A percentile compares a stretch with the other conserved stretches of the same genome.
Evolutionary conservation across 1,140 invertebrate genomes (phyloP).

Genomic region (Cydia fagiglandana): DNA sequence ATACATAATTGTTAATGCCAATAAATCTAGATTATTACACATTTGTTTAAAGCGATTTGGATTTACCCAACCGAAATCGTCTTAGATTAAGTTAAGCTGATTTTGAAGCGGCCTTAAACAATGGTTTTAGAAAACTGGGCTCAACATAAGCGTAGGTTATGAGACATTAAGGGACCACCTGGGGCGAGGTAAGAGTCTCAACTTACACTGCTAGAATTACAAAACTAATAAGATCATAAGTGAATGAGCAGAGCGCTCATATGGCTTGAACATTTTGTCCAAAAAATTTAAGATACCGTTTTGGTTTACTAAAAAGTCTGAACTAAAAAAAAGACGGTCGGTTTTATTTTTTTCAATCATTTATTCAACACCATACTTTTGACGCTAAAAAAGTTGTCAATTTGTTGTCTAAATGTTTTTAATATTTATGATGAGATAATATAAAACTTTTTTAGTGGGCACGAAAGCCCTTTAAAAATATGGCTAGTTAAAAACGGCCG

Average conservation of each 20-base stretch:
- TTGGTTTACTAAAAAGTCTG: background rate
- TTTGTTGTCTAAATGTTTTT: no score
- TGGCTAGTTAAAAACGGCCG: no score
- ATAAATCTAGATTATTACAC: constrained; percentile 28
- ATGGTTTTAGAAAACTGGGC: background rate
- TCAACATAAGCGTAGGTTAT: background rate
- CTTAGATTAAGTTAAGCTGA: constrained; percentile 3
- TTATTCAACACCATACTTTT: no score
- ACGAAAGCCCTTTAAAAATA: no score
- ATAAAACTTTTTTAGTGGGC: no score
- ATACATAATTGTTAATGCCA: background rate
- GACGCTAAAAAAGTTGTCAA: no score
- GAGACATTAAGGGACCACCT: background rate
- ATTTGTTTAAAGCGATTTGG: constrained; percentile 2
- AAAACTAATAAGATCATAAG: constrained; percentile 12
- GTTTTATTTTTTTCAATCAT: no score
- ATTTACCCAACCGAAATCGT: background rate
- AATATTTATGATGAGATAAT: no score
- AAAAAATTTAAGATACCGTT: background rate
- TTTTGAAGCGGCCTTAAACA: constrained; percentile 9
- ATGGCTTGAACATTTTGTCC: background rate
- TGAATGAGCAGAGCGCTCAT: constrained; percentile 20
- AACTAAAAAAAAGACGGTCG: background rate
- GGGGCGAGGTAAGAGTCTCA: background rate
- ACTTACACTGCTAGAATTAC: constrained; percentile 6